Evolutionary conservation across 2,888 invertebrate species (phyloP).

Genomic region (Dichetophora obliterata): DNA sequence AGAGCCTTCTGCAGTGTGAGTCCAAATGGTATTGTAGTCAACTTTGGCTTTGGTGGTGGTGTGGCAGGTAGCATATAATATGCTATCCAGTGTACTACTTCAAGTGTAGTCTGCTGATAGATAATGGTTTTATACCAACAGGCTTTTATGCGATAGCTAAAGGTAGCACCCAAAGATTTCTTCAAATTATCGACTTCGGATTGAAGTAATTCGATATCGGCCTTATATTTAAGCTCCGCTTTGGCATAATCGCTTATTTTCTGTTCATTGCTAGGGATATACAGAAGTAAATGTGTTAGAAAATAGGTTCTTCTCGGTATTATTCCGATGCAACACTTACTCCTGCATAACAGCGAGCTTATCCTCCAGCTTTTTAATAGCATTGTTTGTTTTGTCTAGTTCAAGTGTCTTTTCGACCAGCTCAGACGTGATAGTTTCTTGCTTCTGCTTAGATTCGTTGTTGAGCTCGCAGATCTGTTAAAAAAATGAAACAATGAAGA

Average conservation of each 20-base stretch:
- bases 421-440: constrained; percentile 45
- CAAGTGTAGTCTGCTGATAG: constrained; percentile 56
- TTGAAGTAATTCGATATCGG: constrained; percentile 53
- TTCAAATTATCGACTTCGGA: constrained; percentile 49
- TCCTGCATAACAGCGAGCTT: constrained; percentile 45
- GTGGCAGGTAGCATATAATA: constrained; percentile 61
- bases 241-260: constrained; percentile 44
- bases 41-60: constrained; percentile 56
- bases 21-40: constrained; percentile 41
- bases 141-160: constrained; percentile 57
- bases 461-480: constrained; percentile 49
- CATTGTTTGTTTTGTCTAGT: constrained; percentile 40
- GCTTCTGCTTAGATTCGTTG: constrained; percentile 44
- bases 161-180: constrained; percentile 56
- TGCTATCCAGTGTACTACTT: constrained; percentile 60
- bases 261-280: constrained; percentile 50
- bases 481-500: neutral
- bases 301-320: neutral
- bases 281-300: neutral
- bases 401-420: constrained; percentile 45
- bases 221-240: constrained; percentile 47
- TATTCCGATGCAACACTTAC: constrained; percentile 41
- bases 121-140: constrained; percentile 54
- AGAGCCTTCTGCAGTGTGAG: constrained; percentile 50
- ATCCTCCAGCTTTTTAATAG: constrained; percentile 46